Percentiles rank a stretch among this genome's conserved stretches.
phyloP scores from a whole-genome alignment of 2,888 invertebrate species.

The Diaphora mendica region DNA sequence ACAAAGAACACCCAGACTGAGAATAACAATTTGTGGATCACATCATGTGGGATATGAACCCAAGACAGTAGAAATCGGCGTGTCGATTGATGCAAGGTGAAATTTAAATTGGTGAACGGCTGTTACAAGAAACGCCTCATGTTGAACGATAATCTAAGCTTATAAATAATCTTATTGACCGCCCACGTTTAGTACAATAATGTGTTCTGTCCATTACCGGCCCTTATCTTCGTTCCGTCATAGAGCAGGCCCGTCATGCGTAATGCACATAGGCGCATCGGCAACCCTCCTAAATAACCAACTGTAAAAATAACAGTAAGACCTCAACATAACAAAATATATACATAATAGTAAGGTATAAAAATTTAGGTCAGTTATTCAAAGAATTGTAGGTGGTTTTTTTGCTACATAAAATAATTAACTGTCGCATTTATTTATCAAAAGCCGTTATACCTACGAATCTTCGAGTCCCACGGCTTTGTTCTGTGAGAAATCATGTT shows the following conservation, averaged over 20 bases:
- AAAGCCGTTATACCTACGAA: not conserved
- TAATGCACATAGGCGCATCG: not conserved
- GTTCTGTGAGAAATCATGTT: constrained; percentile 9
- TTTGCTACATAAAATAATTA: not conserved
- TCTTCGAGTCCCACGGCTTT: constrained; percentile 7
- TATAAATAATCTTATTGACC: too few relatives aligned
- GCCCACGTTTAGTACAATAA: not conserved
- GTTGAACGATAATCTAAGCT: too few relatives aligned
- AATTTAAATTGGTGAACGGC: too few relatives aligned
- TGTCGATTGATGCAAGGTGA: too few relatives aligned
- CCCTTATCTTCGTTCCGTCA: not conserved
- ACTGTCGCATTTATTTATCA: not conserved
- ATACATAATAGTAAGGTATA: not conserved
- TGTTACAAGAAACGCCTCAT: too few relatives aligned
- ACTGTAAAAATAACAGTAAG: not conserved
- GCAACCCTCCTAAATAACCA: not conserved
- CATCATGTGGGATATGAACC: too few relatives aligned
- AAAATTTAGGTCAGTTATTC: not conserved
- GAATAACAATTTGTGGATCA: too few relatives aligned
- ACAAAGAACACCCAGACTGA: too few relatives aligned
- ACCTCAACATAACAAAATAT: not conserved
- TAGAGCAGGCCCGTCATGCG: not conserved
- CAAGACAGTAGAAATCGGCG: too few relatives aligned
- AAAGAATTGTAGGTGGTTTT: not conserved
- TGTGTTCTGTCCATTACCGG: not conserved